Conservation (phyloP, 2,113 vertebrate genomes). For the Muntiacus muntjak region DNA sequence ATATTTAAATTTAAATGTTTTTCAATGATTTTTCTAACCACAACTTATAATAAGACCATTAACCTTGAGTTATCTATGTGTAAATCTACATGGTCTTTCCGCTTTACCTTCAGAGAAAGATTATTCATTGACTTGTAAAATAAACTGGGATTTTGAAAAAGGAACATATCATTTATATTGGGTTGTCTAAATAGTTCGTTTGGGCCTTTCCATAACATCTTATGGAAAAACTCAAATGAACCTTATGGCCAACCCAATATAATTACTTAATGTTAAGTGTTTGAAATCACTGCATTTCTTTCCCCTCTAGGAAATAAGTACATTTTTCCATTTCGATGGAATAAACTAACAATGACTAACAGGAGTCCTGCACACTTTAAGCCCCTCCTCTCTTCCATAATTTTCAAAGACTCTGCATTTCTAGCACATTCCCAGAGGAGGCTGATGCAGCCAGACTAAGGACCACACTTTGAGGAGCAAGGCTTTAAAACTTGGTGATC, state of each 20-base stretch:
- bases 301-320: neutral
- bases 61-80: neutral
- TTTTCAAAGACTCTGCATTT: neutral
- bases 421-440: neutral
- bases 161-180: neutral
- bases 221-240: neutral
- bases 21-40: neutral
- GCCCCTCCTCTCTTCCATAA: neutral
- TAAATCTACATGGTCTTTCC: neutral
- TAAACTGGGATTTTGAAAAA: neutral
- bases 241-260: neutral
- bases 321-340: neutral
- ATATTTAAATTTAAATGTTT: neutral
- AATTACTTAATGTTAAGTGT: neutral
- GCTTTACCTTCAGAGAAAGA: neutral
- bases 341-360: neutral
- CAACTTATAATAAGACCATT: neutral
- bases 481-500: neutral
- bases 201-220: neutral
- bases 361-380: neutral
- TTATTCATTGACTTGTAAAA: neutral
- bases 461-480: neutral
- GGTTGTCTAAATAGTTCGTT: neutral
- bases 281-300: constrained; percentile 10
- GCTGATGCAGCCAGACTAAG: neutral